Evolutionary conservation across 2,888 invertebrate species (phyloP).

Genomic region (Diarsia dahlii): DNA sequence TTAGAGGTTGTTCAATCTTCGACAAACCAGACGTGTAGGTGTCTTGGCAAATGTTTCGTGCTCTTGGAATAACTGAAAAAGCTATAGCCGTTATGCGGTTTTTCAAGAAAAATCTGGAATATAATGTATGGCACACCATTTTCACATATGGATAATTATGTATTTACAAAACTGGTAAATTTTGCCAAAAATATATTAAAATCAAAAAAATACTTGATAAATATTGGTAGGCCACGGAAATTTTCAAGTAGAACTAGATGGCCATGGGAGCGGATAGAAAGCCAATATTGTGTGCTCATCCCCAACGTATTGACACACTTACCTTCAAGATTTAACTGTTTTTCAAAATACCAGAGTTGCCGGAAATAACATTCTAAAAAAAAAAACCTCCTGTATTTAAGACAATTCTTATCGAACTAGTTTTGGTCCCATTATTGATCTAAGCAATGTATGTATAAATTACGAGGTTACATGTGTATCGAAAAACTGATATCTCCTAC

Average conservation of each 20-base stretch:
- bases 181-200: background rate
- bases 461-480: too few relatives aligned
- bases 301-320: background rate
- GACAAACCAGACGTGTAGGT: constrained; percentile 70
- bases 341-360: background rate
- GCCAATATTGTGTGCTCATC: background rate
- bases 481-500: too few relatives aligned
- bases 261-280: constrained; percentile 28
- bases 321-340: background rate
- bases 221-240: constrained; percentile 38
- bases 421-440: too few relatives aligned
- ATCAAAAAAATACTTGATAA: background rate
- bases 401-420: too few relatives aligned
- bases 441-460: too few relatives aligned
- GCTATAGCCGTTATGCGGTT: background rate
- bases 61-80: constrained; percentile 13
- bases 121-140: constrained; percentile 44
- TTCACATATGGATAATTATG: background rate
- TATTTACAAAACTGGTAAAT: constrained; percentile 12
- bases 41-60: constrained; percentile 62
- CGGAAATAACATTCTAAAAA: background rate
- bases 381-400: too few relatives aligned
- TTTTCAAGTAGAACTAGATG: constrained; percentile 31
- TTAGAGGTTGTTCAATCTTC: constrained; percentile 69
- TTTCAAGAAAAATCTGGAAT: constrained; percentile 39